These are phyloP conservation scores for Rotaria sp. DNA, from an alignment of 2,888 invertebrate genomes.

Conservation along the genomic window DNA sequence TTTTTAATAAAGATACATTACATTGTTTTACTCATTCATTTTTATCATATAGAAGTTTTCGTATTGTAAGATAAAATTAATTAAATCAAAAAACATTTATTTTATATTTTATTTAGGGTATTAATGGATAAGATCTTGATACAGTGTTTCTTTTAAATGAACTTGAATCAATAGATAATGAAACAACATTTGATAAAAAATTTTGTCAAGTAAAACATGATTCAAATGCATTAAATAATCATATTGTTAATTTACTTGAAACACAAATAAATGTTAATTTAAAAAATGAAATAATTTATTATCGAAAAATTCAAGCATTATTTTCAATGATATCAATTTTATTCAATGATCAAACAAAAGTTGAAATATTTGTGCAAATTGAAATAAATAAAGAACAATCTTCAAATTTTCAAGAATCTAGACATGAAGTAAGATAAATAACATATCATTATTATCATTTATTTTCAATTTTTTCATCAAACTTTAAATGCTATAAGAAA, in stretches of 20 bases:
- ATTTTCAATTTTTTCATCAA: too few relatives aligned
- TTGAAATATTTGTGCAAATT: conserved; percentile 2
- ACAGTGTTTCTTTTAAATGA: background rate
- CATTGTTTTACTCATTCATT: background rate
- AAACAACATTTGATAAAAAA: background rate
- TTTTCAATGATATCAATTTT: background rate
- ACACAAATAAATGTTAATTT: background rate
- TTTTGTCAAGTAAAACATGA: background rate
- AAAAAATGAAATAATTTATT: background rate
- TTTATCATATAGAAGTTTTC: background rate
- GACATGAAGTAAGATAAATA: background rate
- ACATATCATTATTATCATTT: too few relatives aligned
- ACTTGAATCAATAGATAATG: background rate
- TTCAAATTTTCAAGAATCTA: background rate
- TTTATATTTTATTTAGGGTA: background rate
- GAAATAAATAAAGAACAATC: background rate
- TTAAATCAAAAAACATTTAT: too few relatives aligned
- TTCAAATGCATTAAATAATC: background rate
- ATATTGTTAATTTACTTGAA: background rate
- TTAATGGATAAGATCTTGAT: background rate
- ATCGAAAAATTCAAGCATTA: background rate
- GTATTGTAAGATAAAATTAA: background rate
- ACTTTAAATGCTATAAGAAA: too few relatives aligned
- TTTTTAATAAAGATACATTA: background rate
- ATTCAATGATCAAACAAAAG: background rate